phyloP scores from a whole-genome alignment of 2,888 invertebrate genomes.

The Lampropteryx suffumata region DNA sequence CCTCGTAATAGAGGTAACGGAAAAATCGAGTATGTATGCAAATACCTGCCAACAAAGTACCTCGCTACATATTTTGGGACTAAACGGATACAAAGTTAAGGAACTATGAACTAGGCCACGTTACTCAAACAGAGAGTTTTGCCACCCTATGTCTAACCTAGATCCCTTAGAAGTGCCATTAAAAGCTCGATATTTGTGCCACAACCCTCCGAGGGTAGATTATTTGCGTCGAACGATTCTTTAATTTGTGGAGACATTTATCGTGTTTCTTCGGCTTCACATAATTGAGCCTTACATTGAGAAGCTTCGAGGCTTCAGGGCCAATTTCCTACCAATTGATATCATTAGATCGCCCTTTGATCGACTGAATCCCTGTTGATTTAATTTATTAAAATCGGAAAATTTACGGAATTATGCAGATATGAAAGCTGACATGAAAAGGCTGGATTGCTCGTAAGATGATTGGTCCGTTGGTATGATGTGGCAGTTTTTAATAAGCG shows the following conservation, averaged over 20 bases:
- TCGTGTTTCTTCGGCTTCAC: slow-evolving; percentile 69
- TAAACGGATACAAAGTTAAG: slow-evolving; percentile 8
- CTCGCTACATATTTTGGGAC: too few species aligned
- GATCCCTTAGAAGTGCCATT: slow-evolving; percentile 17
- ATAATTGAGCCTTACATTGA: slow-evolving; percentile 67
- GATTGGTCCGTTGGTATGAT: slow-evolving; percentile 22
- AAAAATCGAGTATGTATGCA: too few species aligned
- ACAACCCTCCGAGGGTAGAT: slow-evolving; percentile 45
- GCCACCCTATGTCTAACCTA: slow-evolving; percentile 5
- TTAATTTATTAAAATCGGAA: slow-evolving; percentile 64
- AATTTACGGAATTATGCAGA: slow-evolving; percentile 42
- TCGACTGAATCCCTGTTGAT: slow-evolving; percentile 57
- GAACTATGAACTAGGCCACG: background rate
- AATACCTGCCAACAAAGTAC: too few species aligned
- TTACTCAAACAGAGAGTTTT: background rate
- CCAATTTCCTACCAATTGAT: slow-evolving; percentile 72
- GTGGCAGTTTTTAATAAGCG: slow-evolving; percentile 27
- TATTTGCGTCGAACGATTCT: slow-evolving; percentile 67
- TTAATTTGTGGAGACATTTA: slow-evolving; percentile 76
- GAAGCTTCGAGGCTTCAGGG: slow-evolving; percentile 41
- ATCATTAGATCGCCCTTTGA: slow-evolving; percentile 69
- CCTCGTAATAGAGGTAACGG: too few species aligned
- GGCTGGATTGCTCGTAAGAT: slow-evolving; percentile 20
- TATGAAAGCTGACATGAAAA: slow-evolving; percentile 34
- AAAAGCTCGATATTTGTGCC: slow-evolving; percentile 43